Evolutionary conservation across 2,797 vertebrate species (phyloP), one percentile per base, ranked within the genome.

Genomic region (Apogon talboti): DNA sequence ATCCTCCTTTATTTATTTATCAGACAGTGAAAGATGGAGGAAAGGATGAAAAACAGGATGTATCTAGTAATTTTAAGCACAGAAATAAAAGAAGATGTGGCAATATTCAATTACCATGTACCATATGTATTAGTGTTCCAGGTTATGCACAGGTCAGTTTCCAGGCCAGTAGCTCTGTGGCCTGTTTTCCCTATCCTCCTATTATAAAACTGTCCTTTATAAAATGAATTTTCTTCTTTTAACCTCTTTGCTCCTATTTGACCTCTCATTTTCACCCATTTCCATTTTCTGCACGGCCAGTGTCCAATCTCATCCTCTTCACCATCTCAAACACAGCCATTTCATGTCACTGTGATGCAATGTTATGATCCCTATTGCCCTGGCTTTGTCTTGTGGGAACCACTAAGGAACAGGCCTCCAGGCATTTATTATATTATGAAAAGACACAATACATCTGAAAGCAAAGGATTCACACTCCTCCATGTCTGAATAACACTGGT

Each of bases 191-290:
- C 7, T 41, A 12, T 9, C 11, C 35, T 51, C 15, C 40, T 16
- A 40, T 67, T 57, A 58, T 10, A 40, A 21, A 38, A 6, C 21
- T 56, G 24, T 66, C 18, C 63, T 70, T 64, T 50, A 44, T 35
- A n/a, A 56, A 68, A 52, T 21, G 0, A 72, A 45, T 30, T 5
- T 9, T 62, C 58, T 8, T 53, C 11, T 13, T 28, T 41, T 41
- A 33, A 48, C 30, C 19, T 70, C 37, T 47, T 44, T 21, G 8
- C 19, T 54, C 37, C 18, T 56, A 6, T 11, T 15, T 24, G 11
- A 61, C 33, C 44, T 62, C 14, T 42, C n/a, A 53, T 47, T 19
- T 24, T 15, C 9, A 35, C 13, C 4, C 0, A 8, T 14, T 10
- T 53, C 19, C 38, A n/a, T 24, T 53, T 52, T 47, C 8, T 28